Conservation (phyloP, 92 coral and sea anemone species). For the Pocillopora meandrina region DNA sequence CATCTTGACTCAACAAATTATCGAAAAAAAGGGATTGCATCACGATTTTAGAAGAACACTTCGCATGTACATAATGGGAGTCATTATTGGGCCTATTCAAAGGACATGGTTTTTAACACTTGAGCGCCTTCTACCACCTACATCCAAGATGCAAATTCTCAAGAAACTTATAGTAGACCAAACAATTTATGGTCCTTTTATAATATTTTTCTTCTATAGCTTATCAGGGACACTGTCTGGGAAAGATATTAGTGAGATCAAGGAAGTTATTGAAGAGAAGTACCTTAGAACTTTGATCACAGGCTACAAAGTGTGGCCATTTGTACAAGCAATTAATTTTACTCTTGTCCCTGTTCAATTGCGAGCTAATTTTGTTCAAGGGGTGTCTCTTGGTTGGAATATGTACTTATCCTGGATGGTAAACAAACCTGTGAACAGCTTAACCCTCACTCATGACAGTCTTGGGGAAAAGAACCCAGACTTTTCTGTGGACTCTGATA, state of each 20-base stretch:
- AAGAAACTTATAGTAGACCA: slow-evolving; percentile 90
- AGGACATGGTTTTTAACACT: slow-evolving; percentile 76
- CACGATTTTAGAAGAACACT: slow-evolving; percentile 74
- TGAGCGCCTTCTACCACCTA: slow-evolving; percentile 73
- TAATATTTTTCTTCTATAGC: slow-evolving; percentile 71
- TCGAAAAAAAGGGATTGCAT: slow-evolving; percentile 68
- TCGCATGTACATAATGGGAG: slow-evolving; percentile 68
- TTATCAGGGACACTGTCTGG: slow-evolving; percentile 71
- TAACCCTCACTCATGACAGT: neutral
- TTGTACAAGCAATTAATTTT: slow-evolving; percentile 80
- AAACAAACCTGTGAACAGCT: slow-evolving; percentile 51
- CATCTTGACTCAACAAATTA: slow-evolving; percentile 80
- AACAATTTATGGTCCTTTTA: slow-evolving; percentile 64
- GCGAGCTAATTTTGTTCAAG: slow-evolving; percentile 77
- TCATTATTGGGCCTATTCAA: slow-evolving; percentile 67
- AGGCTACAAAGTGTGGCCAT: slow-evolving; percentile 92
- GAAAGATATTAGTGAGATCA: slow-evolving; percentile 61
- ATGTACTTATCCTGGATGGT: slow-evolving; percentile 85
- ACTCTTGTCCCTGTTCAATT: slow-evolving; percentile 78
- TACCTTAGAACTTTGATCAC: slow-evolving; percentile 70
- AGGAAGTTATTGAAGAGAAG: slow-evolving; percentile 60
- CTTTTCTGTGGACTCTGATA: neutral
- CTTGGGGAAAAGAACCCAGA: neutral
- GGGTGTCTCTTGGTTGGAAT: slow-evolving; percentile 88
- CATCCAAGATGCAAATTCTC: slow-evolving; percentile 67